Evolutionary conservation across 2,888 invertebrate species (phyloP).

Genomic region (Dasysyrphus tricinctus): DNA sequence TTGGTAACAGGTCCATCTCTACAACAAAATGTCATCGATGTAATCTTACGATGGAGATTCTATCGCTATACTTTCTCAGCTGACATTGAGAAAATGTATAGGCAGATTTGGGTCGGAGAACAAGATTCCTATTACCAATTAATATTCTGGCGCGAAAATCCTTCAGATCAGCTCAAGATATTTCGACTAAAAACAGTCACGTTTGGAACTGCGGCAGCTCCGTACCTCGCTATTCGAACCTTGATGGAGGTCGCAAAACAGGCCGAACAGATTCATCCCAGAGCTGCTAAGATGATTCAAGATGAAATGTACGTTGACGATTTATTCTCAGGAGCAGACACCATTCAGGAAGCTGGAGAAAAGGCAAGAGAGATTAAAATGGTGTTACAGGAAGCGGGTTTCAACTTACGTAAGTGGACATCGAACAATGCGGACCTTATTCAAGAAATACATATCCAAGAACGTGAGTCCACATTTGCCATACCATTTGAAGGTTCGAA

Average conservation of each 20-base stretch:
- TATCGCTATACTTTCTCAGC: conserved; percentile 14
- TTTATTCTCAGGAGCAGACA: not conserved
- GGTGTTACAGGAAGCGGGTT: not conserved
- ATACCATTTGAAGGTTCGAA: too few species aligned
- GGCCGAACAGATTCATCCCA: not conserved
- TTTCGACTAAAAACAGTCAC: too few species aligned
- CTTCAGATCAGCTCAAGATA: too few species aligned
- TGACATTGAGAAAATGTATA: conserved; percentile 16
- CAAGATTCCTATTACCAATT: too few species aligned
- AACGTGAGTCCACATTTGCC: too few species aligned
- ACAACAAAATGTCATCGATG: not conserved
- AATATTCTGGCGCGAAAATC: too few species aligned
- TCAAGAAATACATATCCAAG: too few species aligned
- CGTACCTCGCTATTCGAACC: too few species aligned
- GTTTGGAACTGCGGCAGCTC: too few species aligned
- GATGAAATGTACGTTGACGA: conserved; percentile 7
- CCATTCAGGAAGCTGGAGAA: conserved; percentile 1
- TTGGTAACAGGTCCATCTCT: conserved; percentile 6
- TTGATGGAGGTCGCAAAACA: not conserved
- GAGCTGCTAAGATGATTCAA: not conserved
- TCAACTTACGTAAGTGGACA: conserved; percentile 20
- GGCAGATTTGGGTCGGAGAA: conserved; percentile 10
- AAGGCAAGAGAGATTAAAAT: not conserved
- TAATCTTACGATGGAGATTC: conserved; percentile 20
- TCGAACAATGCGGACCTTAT: not conserved